These are phyloP conservation scores for Pyrocephalus nanus DNA, from an alignment of 2,797 vertebrate genomes.

Conservation along the genomic window DNA sequence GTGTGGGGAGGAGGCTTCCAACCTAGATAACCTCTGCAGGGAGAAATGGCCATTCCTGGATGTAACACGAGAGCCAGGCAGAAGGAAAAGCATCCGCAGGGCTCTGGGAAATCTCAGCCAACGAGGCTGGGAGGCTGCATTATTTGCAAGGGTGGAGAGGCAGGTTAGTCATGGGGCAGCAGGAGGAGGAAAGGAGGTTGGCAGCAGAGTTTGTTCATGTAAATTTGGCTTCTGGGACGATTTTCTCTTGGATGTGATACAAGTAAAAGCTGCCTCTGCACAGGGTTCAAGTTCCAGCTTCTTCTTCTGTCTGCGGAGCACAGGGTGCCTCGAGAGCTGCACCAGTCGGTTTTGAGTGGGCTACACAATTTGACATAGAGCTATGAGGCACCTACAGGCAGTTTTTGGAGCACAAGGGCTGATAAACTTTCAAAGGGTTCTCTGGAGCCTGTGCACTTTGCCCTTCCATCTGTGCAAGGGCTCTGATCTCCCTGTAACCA, in stretches of 20 bases:
- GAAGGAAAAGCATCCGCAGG: not conserved
- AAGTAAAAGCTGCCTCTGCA: not conserved
- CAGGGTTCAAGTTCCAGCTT: not conserved
- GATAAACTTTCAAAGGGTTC: slow-evolving; percentile 24
- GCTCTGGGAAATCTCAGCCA: slow-evolving; percentile 49
- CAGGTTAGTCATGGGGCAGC: not conserved
- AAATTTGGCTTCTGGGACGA: not conserved
- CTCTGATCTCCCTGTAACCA: slow-evolving; percentile 16
- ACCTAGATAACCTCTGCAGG: slow-evolving; percentile 41
- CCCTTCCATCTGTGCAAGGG: not conserved
- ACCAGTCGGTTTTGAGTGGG: not conserved
- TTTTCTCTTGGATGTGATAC: not conserved
- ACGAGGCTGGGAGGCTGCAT: not conserved
- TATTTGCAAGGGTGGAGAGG: not conserved
- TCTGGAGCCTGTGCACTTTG: slow-evolving; percentile 19
- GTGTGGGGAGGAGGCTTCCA: not conserved
- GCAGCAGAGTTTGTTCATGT: not conserved
- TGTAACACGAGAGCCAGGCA: not conserved
- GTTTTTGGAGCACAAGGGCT: not conserved
- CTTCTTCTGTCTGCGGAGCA: not conserved
- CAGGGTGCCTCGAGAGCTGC: not conserved
- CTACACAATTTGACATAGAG: not conserved
- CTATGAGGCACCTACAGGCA: not conserved
- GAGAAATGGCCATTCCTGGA: slow-evolving; percentile 32
- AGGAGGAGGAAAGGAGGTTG: not conserved